A percentile compares a stretch with the other conserved stretches of the same genome.
These are phyloP conservation scores for Tychaedon coryphoeus DNA, from an alignment of 2,113 vertebrate species.

Conservation along the genomic window DNA sequence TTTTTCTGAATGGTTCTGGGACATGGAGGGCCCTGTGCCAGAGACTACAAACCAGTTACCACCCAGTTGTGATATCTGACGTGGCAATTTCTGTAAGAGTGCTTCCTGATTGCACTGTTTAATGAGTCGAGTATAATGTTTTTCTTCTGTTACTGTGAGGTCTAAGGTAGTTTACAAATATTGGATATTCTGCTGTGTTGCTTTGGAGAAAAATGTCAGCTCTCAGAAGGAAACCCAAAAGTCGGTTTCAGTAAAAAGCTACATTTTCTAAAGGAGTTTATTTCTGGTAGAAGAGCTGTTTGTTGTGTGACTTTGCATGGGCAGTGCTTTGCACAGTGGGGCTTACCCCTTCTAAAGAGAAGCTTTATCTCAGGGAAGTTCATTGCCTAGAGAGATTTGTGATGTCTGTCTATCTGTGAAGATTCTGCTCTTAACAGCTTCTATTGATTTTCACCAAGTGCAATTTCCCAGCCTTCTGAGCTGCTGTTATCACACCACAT, in stretches of 20 bases:
- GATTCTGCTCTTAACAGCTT: background rate
- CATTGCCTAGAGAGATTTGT: background rate
- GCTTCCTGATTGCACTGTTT: background rate
- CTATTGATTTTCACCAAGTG: background rate
- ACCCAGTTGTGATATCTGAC: background rate
- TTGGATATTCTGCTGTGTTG: background rate
- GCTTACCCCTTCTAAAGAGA: background rate
- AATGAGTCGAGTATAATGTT: background rate
- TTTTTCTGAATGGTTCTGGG: background rate
- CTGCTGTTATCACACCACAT: background rate
- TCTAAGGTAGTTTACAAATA: background rate
- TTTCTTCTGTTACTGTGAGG: background rate
- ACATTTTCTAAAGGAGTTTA: background rate
- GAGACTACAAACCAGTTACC: background rate
- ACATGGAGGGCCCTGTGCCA: background rate
- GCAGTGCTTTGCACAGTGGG: background rate
- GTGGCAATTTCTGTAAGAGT: background rate
- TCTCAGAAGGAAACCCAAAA: background rate
- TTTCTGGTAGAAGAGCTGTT: background rate
- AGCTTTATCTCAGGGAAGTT: background rate
- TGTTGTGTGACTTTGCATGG: background rate
- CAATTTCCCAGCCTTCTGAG: background rate
- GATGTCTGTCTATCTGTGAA: background rate
- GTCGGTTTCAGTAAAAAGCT: background rate
- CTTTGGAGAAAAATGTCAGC: background rate